Conservation (phyloP, 2,113 vertebrate species). For the Nasalis larvatus region DNA sequence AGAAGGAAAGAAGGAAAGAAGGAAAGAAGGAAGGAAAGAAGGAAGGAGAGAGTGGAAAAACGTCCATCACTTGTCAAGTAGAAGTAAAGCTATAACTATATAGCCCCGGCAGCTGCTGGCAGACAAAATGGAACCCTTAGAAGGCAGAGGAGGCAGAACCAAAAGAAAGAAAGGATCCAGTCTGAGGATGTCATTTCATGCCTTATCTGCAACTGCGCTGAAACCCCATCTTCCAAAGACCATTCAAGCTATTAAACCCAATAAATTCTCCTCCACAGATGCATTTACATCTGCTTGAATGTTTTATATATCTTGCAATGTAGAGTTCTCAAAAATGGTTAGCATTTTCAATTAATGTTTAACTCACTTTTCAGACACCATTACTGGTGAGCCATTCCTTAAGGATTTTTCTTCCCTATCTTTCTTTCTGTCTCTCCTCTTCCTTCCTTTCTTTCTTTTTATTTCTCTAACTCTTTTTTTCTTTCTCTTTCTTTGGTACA, state of each 20-base stretch:
- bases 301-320: not conserved
- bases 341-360: not conserved
- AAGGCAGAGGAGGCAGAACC: not conserved
- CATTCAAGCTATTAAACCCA: not conserved
- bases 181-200: not conserved
- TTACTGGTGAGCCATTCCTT: not conserved
- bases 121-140: not conserved
- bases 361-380: not conserved
- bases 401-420: not conserved
- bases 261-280: not conserved
- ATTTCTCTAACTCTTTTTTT: not conserved
- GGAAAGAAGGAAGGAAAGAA: accelerated
- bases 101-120: not conserved
- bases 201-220: not conserved
- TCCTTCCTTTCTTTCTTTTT: not conserved
- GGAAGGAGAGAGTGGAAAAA: accelerated
- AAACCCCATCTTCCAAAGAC: not conserved
- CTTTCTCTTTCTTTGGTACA: not conserved
- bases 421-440: too few species aligned
- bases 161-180: not conserved
- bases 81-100: not conserved
- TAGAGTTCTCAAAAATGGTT: not conserved
- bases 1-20: too few species aligned
- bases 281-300: not conserved
- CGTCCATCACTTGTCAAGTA: not conserved